Evolutionary conservation across 2,888 invertebrate species (phyloP).

Genomic region (Hemaris fuciformis): DNA sequence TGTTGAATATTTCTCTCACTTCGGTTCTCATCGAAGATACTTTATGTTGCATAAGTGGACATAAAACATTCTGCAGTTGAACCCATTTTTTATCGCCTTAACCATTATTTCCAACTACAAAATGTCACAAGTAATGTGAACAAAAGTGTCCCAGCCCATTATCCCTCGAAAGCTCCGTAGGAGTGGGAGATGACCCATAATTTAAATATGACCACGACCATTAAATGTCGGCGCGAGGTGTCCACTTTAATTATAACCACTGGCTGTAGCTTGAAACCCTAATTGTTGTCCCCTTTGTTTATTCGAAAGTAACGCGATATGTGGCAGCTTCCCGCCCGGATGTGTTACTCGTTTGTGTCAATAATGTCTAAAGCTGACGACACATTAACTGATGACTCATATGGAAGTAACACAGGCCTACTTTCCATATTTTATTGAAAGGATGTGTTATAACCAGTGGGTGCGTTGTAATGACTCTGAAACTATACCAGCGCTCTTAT

Average conservation of each 20-base stretch:
- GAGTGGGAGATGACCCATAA: neutral
- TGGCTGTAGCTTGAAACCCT: constrained; percentile 53
- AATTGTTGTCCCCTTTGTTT: constrained; percentile 73
- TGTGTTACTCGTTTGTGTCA: constrained; percentile 74
- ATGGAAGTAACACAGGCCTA: neutral
- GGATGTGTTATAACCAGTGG: neutral
- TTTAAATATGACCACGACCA: constrained; percentile 15
- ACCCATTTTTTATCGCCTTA: too few relatives aligned
- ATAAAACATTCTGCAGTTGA: too few relatives aligned
- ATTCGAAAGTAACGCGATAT: constrained; percentile 70
- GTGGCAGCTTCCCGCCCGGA: constrained; percentile 63
- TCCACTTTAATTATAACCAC: constrained; percentile 48
- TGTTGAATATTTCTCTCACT: too few relatives aligned
- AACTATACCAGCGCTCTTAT: too few relatives aligned
- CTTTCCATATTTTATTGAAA: neutral
- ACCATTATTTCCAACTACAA: too few relatives aligned
- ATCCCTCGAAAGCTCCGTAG: neutral
- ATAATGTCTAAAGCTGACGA: constrained; percentile 67
- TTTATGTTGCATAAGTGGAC: too few relatives aligned
- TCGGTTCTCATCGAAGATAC: too few relatives aligned
- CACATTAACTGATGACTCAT: constrained; percentile 70
- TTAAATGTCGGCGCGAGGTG: constrained; percentile 25
- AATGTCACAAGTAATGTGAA: too few relatives aligned
- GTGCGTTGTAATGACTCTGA: neutral
- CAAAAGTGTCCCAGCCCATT: neutral